Percentiles rank a stretch among this genome's conserved stretches.
Conservation (phyloP, 1,140 invertebrate genomes). For the Drosophila funebris region DNA sequence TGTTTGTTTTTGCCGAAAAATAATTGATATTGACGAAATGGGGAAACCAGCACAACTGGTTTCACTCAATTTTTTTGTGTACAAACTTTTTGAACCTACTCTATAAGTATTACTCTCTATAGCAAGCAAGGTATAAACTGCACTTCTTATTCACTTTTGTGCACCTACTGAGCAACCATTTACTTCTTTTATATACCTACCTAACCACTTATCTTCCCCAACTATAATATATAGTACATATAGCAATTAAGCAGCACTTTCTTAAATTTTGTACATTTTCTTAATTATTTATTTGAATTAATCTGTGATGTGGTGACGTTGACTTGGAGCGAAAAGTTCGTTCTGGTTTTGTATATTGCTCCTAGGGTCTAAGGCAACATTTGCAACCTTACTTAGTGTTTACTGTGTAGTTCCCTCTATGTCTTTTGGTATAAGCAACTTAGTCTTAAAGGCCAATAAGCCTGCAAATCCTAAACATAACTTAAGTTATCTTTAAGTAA, state of each 20-base stretch:
- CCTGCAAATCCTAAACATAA: constrained; percentile 1
- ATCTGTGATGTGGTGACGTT: constrained; percentile 76
- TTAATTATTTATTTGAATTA: constrained; percentile 33
- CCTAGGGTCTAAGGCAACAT: constrained; percentile 55
- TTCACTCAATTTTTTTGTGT: constrained; percentile 62
- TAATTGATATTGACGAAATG: constrained; percentile 21
- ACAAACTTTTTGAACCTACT: constrained; percentile 55
- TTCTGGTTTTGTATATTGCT: constrained; percentile 64
- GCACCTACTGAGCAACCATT: constrained; percentile 68
- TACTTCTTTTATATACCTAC: constrained; percentile 33
- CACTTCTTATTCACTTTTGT: constrained; percentile 65
- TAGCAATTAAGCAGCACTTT: constrained; percentile 67
- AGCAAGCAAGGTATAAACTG: constrained; percentile 70
- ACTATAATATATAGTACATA: constrained; percentile 31
- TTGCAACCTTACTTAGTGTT: constrained; percentile 51
- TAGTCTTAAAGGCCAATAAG: constrained; percentile 23
- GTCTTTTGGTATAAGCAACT: constrained; percentile 49
- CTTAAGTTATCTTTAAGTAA: constrained; percentile 45
- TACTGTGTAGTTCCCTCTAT: constrained; percentile 40
- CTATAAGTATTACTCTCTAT: constrained; percentile 59
- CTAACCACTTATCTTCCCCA: constrained; percentile 22
- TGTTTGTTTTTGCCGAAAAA: constrained; percentile 70
- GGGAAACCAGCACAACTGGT: constrained; percentile 20
- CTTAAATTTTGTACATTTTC: constrained; percentile 25
- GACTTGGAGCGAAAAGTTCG: constrained; percentile 60